Conservation (phyloP, 2,797 vertebrate species). For the Falco cherrug region DNA sequence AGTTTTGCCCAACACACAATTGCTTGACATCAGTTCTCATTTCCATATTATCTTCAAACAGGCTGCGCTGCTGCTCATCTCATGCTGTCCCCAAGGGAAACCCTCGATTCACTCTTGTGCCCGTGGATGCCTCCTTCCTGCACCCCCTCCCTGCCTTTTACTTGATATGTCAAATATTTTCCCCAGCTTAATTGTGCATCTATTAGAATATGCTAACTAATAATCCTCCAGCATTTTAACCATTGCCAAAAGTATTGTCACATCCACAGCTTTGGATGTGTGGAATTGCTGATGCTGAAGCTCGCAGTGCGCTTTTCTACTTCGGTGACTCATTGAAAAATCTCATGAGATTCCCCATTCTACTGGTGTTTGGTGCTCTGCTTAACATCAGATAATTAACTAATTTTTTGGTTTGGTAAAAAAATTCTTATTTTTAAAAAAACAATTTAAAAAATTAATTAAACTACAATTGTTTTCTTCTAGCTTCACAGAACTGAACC, state of each 20-base stretch:
- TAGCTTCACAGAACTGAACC: not conserved
- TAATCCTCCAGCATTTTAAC: not conserved
- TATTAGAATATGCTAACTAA: not conserved
- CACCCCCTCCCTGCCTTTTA: not conserved
- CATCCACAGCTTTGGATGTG: accelerated
- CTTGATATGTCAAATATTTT: not conserved
- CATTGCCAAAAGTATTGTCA: no score
- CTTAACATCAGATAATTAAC: not conserved
- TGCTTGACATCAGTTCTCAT: not conserved
- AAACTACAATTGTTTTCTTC: not conserved
- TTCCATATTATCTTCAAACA: not conserved
- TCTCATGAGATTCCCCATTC: accelerated
- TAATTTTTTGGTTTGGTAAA: not conserved
- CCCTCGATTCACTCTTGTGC: accelerated
- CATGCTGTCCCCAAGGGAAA: accelerated
- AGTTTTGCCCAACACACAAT: not conserved
- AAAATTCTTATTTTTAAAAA: not conserved
- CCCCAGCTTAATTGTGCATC: not conserved
- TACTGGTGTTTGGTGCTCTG: not conserved
- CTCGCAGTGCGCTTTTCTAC: not conserved
- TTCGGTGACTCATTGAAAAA: not conserved
- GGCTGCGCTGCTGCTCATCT: accelerated
- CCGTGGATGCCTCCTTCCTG: accelerated
- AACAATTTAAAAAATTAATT: not conserved
- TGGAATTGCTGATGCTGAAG: not conserved